Base-by-base conservation (phyloP, 1,140 invertebrate species). In the Hylaeus anthracinus region DNA sequence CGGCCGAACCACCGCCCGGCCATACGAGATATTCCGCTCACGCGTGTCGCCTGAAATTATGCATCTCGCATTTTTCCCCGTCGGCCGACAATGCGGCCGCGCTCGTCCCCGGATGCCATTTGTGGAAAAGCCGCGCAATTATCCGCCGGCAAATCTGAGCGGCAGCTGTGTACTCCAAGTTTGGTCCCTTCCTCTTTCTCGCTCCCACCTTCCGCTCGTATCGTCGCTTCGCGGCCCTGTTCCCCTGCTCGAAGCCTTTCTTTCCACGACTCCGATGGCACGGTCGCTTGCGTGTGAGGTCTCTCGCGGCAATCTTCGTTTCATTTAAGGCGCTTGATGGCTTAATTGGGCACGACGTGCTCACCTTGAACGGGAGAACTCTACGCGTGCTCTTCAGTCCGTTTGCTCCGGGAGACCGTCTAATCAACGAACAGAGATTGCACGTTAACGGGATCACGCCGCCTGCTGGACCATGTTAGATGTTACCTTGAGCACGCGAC, bases 111-210 rank as follows among this genome's bases (percentile, higher is more conserved):
- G 76, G 81, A 85, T 88, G 84, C 92, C 92, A 91, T 93, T 93
- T 93, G 90, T 90, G 92, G 92, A 89, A 93, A 92, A 93, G 86
- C 87, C 89, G 87, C 77, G 90, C 91, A 92, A 92, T 93, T 93
- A 93, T 91, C 89, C 85, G 86, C 67, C 88, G 87, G 89, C 89
- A 91, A 93, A 93, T 92, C 91, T 90, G 90, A 90, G 89, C 88
- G 85, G 90, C 91, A 91, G 90, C 90, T 92, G 89, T 81, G 79
- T 83, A 85, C 80, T 82, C 90, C 91, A 91, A 91, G 89, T 91
- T 92, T 90, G 90, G 91, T 72, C 43, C 72, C 70, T 60, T 55
- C 53, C 63, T 43, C 76, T 70, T 56, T 75, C 79, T 75, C 63
- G 53, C 63, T 81, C 63, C 15, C 71, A 37, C 63, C 55, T 71